Evolutionary conservation across 2,113 vertebrate genomes (phyloP).

Genomic region (Prochilodus magdalenae): DNA sequence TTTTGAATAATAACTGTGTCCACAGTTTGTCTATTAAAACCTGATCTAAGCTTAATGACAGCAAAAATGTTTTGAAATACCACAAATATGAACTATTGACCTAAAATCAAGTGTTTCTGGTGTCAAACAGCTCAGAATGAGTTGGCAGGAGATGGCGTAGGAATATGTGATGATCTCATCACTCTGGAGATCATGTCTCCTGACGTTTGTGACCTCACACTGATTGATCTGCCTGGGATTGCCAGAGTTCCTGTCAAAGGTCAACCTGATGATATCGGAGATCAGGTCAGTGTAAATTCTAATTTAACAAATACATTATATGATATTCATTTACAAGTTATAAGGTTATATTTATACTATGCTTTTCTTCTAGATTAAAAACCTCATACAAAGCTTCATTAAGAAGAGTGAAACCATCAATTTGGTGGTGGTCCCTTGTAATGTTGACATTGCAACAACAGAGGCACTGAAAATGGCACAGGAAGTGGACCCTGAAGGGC

Average conservation of each 20-base stretch:
- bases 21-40: background rate
- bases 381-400: constrained; percentile 72
- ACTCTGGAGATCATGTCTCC: constrained; percentile 76
- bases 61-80: too few species aligned
- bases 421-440: constrained; percentile 82
- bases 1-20: too few species aligned
- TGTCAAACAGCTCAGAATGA: constrained; percentile 72
- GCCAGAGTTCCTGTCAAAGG: constrained; percentile 77
- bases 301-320: background rate
- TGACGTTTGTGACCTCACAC: constrained; percentile 79
- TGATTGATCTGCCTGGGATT: constrained; percentile 86
- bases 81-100: too few species aligned
- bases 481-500: constrained; percentile 80
- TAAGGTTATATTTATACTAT: background rate
- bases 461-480: constrained; percentile 85
- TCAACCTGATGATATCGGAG: constrained; percentile 79
- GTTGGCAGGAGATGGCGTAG: constrained; percentile 69
- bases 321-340: background rate
- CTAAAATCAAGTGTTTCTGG: background rate
- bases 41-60: too few species aligned
- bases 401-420: constrained; percentile 76
- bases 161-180: constrained; percentile 76
- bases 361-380: constrained; percentile 73
- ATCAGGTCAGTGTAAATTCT: constrained; percentile 66
- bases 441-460: constrained; percentile 85